Evolutionary conservation across 2,888 invertebrate genomes (phyloP), one percentile per base, ranked within the genome.

Genomic region (Trissoscelio sp.): DNA sequence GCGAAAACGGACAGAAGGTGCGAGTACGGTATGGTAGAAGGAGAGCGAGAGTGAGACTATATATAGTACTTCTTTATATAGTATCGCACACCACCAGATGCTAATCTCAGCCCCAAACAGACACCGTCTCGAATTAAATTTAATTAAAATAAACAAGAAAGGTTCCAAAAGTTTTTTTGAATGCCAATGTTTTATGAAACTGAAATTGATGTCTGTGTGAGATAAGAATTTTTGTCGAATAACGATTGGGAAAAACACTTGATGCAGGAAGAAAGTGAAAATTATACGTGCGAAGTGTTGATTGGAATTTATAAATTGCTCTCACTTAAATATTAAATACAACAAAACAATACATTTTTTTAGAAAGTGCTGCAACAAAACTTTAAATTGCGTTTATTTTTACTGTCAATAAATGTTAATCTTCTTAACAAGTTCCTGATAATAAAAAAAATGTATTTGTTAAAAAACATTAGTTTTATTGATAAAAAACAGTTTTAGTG

Each of bases 191-290:
- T 34, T 62, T 22, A 62, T 24, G 24, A 37, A 31, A 11, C 39
- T 73, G 72, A 62, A 73, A 64, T 24, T 39, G 46, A 60, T 72
- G 72, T 39, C 14, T 24, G 22, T 16, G 7, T 5, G 1, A 22
- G 51, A 60, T 72, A 72, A 39, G 18, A 18, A 60, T 72, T 72
- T 60, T 62, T 72, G 72, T 42, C 28, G 60, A 42, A 44, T 69
- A 44, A 53, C 57, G 53, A 67, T 42, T 11, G 44, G 20, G 53
- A 57, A 69, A 69, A 57, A 46, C 12, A 4, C 12, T 28, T 34
- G 24, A 7, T 39, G 12, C 37, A 37, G 11, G 18, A 51, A 53
- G 66, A 53, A 53, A 53, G 53, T 67, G 66, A 67, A 53, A 67
- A 67, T 67, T 39, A 39, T 24, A 67, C 7, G n/a, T 51, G n/a